Conservation (phyloP, 2,888 invertebrate species). For the Sarcophaga variegata region DNA sequence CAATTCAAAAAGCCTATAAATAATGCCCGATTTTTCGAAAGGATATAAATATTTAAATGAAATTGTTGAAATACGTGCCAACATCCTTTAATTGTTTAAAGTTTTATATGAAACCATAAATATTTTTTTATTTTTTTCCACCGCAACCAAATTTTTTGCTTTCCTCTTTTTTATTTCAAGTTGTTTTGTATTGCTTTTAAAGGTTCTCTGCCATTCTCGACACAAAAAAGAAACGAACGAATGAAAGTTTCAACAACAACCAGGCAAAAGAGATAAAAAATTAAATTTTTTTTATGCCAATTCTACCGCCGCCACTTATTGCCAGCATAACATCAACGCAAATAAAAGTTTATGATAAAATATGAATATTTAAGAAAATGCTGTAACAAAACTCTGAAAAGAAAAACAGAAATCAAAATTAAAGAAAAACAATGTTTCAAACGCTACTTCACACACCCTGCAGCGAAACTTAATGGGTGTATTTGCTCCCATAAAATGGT, state of each 20-base stretch:
- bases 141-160: not conserved
- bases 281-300: slow-evolving; percentile 13
- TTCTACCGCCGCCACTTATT: slow-evolving; percentile 37
- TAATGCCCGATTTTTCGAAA: not conserved
- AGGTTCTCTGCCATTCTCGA: not conserved
- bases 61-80: slow-evolving; percentile 18
- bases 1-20: not conserved
- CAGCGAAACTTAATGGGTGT: slow-evolving; percentile 8
- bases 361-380: slow-evolving; percentile 6
- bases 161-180: not conserved
- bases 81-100: not conserved
- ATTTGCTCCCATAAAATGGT: not conserved
- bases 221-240: not conserved
- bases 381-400: not conserved
- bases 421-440: slow-evolving; percentile 6
- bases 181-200: not conserved
- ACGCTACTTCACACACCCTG: not conserved
- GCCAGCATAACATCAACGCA: slow-evolving; percentile 28
- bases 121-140: not conserved
- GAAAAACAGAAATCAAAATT: slow-evolving; percentile 15
- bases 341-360: slow-evolving; percentile 49
- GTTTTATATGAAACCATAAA: slow-evolving; percentile 24
- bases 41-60: not conserved
- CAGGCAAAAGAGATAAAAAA: not conserved
- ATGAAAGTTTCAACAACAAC: slow-evolving; percentile 26